Evolutionary conservation across 2,113 vertebrate genomes (phyloP).

Genomic region (Lota lota): DNA sequence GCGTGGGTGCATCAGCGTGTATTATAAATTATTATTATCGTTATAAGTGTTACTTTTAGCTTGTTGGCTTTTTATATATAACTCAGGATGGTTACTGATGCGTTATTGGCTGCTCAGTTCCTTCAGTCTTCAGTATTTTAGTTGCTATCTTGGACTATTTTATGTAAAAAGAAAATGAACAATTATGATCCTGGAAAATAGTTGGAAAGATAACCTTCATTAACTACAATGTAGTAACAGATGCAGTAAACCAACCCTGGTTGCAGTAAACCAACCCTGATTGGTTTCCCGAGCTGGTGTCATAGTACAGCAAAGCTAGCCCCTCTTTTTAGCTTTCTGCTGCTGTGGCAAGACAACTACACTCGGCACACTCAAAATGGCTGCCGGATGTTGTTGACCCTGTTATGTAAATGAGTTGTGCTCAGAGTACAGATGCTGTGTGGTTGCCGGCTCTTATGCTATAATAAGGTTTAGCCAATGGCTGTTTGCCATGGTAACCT

Average conservation of each 20-base stretch:
- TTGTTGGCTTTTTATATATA: too few species aligned
- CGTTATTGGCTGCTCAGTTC: too few species aligned
- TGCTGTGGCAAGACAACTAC: neutral
- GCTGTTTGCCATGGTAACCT: neutral
- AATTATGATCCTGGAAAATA: too few species aligned
- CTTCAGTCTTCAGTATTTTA: too few species aligned
- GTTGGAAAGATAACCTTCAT: too few species aligned
- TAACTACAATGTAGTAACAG: too few species aligned
- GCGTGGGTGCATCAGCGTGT: neutral
- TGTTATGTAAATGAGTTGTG: conserved; percentile 3
- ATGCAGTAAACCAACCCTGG: too few species aligned
- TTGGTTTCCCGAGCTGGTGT: neutral
- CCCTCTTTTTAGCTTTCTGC: neutral
- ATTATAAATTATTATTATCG: neutral
- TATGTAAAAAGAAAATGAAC: too few species aligned
- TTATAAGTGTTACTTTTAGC: too few species aligned
- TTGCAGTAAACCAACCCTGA: too few species aligned
- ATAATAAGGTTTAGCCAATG: neutral
- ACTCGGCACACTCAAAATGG: neutral
- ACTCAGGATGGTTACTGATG: too few species aligned
- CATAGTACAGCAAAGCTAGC: neutral
- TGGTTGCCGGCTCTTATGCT: neutral
- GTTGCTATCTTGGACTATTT: too few species aligned
- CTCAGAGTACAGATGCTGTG: neutral
- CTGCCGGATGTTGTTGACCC: neutral